These are phyloP conservation scores for Sipha flava DNA, from an alignment of 1,140 invertebrate species.

Conservation along the genomic window DNA sequence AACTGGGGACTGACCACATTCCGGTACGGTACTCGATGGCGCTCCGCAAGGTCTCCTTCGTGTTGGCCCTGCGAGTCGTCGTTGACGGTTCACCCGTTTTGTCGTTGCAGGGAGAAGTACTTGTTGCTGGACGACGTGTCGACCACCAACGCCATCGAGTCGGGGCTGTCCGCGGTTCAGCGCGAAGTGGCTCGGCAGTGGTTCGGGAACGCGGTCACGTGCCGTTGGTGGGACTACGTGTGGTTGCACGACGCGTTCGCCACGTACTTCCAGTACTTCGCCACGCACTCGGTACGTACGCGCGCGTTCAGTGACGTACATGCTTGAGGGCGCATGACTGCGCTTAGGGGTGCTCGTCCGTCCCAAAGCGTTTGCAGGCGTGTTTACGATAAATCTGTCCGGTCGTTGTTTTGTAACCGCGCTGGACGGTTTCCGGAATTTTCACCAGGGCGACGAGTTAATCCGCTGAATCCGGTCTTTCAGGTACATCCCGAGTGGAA, in stretches of 20 bases:
- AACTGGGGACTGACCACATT: slow-evolving; percentile 83
- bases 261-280: slow-evolving; percentile 49
- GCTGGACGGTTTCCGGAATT: too few species aligned
- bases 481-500: slow-evolving; percentile 77
- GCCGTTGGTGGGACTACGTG: slow-evolving; percentile 71
- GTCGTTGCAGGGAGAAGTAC: not conserved
- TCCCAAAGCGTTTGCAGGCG: too few species aligned
- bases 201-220: slow-evolving; percentile 69
- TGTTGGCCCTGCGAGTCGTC: too few species aligned
- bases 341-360: too few species aligned
- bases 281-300: slow-evolving; percentile 35
- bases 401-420: too few species aligned
- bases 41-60: too few species aligned
- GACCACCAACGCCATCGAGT: slow-evolving; percentile 47
- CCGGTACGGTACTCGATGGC: slow-evolving; percentile 43
- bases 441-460: too few species aligned
- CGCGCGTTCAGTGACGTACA: too few species aligned
- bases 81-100: too few species aligned
- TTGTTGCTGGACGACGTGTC: not conserved
- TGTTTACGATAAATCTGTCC: too few species aligned
- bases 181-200: slow-evolving; percentile 78
- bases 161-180: slow-evolving; percentile 60
- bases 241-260: slow-evolving; percentile 67
- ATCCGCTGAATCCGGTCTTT: slow-evolving; percentile 27
- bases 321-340: too few species aligned